A percentile compares a stretch with the other conserved stretches of the same genome.
Conservation (phyloP, 35 echinoderm and acorn worm genomes). For the Apostichopus japonicus region DNA sequence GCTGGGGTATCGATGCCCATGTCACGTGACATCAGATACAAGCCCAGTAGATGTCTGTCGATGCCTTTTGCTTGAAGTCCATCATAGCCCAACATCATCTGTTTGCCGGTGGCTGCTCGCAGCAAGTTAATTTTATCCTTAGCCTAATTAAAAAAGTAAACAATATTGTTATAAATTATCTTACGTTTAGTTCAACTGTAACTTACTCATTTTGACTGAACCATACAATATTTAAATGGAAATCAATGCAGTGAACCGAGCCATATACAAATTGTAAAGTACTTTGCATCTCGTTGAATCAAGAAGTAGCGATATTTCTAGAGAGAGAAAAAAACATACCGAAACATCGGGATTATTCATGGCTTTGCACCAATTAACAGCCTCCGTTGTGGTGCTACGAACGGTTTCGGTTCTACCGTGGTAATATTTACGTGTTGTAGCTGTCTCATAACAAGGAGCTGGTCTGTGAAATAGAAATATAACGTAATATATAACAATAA, state of each 20-base stretch:
- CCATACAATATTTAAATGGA: too few species aligned
- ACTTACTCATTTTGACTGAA: too few species aligned
- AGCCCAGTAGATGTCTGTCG: constrained; percentile 69
- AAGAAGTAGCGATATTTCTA: too few species aligned
- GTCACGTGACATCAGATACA: constrained; percentile 60
- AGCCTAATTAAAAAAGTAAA: background rate
- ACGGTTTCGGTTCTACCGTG: constrained; percentile 73
- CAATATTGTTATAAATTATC: too few species aligned
- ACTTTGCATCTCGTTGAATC: too few species aligned
- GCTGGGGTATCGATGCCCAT: constrained; percentile 59
- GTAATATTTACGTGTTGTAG: constrained; percentile 70
- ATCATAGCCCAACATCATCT: constrained; percentile 15
- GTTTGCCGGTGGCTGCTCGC: constrained; percentile 49
- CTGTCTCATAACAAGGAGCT: constrained; percentile 75
- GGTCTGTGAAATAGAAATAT: constrained; percentile 37
- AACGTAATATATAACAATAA: too few species aligned
- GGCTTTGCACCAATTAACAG: constrained; percentile 68
- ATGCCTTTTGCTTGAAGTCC: constrained; percentile 51
- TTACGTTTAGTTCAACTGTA: too few species aligned
- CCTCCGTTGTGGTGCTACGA: constrained; percentile 60
- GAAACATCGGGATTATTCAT: constrained; percentile 66
- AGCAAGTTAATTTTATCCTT: constrained; percentile 31
- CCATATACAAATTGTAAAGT: too few species aligned
- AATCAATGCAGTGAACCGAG: too few species aligned
- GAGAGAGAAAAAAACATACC: background rate